Evolutionary conservation across 2,888 invertebrate genomes (phyloP).

Genomic region (Scaptomyza flava): DNA sequence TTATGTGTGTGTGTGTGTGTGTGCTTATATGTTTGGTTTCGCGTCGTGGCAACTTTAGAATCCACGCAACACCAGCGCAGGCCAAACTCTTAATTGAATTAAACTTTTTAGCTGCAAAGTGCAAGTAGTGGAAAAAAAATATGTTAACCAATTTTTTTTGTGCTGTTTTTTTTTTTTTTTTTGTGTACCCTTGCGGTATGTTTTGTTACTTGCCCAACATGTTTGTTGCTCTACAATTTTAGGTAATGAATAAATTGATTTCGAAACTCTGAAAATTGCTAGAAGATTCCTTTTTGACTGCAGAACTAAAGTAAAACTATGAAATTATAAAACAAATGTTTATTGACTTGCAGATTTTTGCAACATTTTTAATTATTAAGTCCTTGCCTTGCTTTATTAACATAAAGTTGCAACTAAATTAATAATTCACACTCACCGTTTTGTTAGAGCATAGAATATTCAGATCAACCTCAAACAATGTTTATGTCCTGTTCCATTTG

Average conservation of each 20-base stretch:
- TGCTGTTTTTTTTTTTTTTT: conserved; percentile 25
- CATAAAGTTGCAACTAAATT: no score
- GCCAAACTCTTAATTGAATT: conserved; percentile 68
- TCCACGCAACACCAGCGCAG: conserved; percentile 42
- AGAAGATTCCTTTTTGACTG: background rate
- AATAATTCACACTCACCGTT: background rate
- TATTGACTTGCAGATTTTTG: no score
- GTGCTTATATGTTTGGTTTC: conserved; percentile 41
- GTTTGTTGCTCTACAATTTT: conserved; percentile 8
- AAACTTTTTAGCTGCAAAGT: conserved; percentile 63
- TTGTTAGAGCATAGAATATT: conserved; percentile 19
- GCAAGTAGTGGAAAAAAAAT: conserved; percentile 25
- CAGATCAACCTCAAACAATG: background rate
- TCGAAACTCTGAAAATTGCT: background rate
- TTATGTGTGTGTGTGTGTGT: conserved; percentile 8
- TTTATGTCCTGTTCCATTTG: conserved; percentile 16
- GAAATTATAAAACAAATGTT: background rate
- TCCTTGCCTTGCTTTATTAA: no score
- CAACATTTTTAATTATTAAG: no score
- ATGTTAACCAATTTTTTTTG: conserved; percentile 30
- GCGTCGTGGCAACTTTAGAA: conserved; percentile 39
- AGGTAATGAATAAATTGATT: background rate
- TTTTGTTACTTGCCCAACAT: conserved; percentile 16
- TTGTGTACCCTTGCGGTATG: conserved; percentile 17
- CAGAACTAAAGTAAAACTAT: background rate